These are phyloP conservation scores for Dysidea cf. avara DNA, from an alignment of 37 sponge, comb jelly and placozoan species.

Conservation along the genomic window DNA sequence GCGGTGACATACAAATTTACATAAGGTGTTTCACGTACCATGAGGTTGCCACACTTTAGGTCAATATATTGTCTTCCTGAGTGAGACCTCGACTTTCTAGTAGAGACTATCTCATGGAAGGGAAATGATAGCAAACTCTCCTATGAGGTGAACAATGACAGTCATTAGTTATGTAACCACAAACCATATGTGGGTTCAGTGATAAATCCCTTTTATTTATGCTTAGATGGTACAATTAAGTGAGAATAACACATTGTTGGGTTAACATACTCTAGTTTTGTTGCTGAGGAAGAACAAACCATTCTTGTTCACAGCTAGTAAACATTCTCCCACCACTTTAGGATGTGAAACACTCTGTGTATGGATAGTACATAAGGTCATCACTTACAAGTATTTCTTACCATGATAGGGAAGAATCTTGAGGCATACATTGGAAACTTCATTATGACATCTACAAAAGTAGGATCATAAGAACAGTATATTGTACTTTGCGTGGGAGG, in stretches of 20 bases:
- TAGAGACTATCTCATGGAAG: slow-evolving; percentile 60
- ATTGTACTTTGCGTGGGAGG: too few relatives aligned
- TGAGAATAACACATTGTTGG: too few relatives aligned
- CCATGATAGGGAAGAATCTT: slow-evolving; percentile 55
- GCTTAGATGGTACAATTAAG: too few relatives aligned
- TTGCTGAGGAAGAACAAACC: slow-evolving; percentile 49
- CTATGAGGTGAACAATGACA: too few relatives aligned
- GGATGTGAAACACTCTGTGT: slow-evolving; percentile 47
- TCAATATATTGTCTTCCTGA: slow-evolving; percentile 63
- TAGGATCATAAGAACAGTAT: too few relatives aligned
- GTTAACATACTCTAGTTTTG: slow-evolving; percentile 49
- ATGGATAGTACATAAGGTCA: too few relatives aligned
- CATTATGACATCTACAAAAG: slow-evolving; percentile 36
- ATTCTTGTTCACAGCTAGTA: slow-evolving; percentile 58
- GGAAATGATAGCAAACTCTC: slow-evolving; percentile 21
- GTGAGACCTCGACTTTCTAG: slow-evolving; percentile 50
- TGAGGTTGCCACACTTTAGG: slow-evolving; percentile 70
- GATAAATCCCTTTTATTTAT: too few relatives aligned
- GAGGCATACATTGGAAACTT: slow-evolving; percentile 54
- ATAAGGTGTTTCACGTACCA: slow-evolving; percentile 69
- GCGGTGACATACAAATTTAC: slow-evolving; percentile 5
- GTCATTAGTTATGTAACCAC: too few relatives aligned
- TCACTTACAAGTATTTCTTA: not conserved
- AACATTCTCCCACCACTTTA: slow-evolving; percentile 16
- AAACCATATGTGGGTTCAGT: too few relatives aligned